A percentile compares a stretch with the other conserved stretches of the same genome.
phyloP scores from a whole-genome alignment of 2,113 vertebrate species.

The Ophthalmolycus amberensis region DNA sequence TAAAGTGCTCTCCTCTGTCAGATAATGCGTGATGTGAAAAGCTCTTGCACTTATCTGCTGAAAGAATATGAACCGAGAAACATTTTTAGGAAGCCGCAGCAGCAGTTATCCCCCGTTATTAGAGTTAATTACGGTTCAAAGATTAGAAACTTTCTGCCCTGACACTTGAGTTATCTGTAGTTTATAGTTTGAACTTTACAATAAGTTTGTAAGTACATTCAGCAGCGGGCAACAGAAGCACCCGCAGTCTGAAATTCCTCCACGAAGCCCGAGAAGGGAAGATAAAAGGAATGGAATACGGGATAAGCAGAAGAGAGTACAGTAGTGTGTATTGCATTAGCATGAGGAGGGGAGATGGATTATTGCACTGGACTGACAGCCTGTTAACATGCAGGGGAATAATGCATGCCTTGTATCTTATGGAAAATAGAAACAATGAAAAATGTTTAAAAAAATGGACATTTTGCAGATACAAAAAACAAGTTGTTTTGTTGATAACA shows the following conservation, averaged over 20 bases:
- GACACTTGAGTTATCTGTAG: constrained; percentile 25
- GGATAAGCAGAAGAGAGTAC: constrained; percentile 12
- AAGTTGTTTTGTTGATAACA: not conserved
- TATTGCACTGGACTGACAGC: not conserved
- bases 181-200: constrained; percentile 30
- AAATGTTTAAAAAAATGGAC: not conserved
- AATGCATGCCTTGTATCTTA: not conserved
- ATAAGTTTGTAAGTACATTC: constrained; percentile 23
- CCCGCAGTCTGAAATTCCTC: not conserved
- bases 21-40: constrained; percentile 57
- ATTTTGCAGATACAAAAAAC: not conserved
- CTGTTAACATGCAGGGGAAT: not conserved
- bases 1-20: constrained; percentile 57
- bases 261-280: not conserved
- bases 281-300: constrained; percentile 5
- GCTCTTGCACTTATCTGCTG: constrained; percentile 34
- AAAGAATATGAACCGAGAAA: constrained; percentile 31
- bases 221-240: not conserved
- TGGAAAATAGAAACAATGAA: not conserved
- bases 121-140: constrained; percentile 64
- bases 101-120: constrained; percentile 56
- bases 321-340: constrained; percentile 6
- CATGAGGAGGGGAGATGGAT: not conserved
- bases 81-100: constrained; percentile 53
- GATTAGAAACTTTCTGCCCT: constrained; percentile 53